Evolutionary conservation across 2,113 vertebrate species (phyloP).

Genomic region (Orientallactaga bullata): DNA sequence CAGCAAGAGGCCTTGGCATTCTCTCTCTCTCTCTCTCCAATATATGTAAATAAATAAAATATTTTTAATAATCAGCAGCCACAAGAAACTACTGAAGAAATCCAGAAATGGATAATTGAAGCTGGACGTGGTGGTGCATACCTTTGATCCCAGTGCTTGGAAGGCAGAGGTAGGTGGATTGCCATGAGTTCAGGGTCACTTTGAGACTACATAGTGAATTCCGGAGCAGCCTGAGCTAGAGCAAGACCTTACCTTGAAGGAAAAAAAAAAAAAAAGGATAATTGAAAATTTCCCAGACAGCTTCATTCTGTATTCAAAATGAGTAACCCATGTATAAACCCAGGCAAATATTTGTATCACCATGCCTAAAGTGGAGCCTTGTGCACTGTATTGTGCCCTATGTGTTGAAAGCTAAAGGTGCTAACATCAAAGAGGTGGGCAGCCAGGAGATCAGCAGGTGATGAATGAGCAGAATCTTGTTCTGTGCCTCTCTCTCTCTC

Average conservation of each 20-base stretch:
- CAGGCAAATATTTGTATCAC: not conserved
- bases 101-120: not conserved
- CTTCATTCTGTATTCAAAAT: not conserved
- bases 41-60: too few species aligned
- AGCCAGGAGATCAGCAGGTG: not conserved
- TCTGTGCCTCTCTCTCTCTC: not conserved
- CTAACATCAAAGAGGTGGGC: not conserved
- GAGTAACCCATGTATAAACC: not conserved
- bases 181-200: too few species aligned
- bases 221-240: too few species aligned
- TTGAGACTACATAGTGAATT: too few species aligned
- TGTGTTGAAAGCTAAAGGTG: constrained; percentile 17
- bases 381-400: not conserved
- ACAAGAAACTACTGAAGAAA: not conserved
- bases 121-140: too few species aligned
- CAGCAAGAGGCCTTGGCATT: not conserved
- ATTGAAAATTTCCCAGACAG: not conserved
- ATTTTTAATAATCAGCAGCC: too few species aligned
- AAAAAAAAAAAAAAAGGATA: not conserved
- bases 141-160: too few species aligned
- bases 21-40: too few species aligned
- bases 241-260: not conserved
- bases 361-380: not conserved
- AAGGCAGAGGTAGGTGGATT: too few species aligned
- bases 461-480: not conserved